Conservation (phyloP, 2,113 vertebrate genomes). For the Chrysemys picta region DNA sequence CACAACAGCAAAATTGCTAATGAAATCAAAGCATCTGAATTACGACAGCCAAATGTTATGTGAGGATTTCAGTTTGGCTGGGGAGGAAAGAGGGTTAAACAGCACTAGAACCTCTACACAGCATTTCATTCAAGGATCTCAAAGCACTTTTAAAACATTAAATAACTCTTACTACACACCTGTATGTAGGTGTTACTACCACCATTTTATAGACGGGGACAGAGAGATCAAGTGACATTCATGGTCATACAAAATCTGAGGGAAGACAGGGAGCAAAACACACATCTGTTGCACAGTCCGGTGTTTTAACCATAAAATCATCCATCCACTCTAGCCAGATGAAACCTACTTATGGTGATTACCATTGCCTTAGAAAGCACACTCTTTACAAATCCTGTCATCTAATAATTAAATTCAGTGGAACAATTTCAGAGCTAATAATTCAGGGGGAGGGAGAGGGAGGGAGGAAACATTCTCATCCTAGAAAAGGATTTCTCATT, state of each 20-base stretch:
- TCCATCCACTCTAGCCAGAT: background rate
- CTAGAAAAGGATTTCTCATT: constrained; percentile 36
- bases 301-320: background rate
- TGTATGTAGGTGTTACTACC: background rate
- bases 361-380: background rate
- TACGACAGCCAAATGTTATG: background rate
- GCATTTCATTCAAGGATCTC: background rate
- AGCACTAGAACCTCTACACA: background rate
- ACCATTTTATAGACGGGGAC: background rate
- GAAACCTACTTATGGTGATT: background rate
- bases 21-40: background rate
- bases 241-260: background rate
- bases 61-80: background rate
- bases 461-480: background rate
- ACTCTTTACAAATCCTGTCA: background rate
- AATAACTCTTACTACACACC: background rate
- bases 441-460: background rate
- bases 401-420: background rate
- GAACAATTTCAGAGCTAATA: constrained; percentile 18
- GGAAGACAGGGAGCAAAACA: background rate
- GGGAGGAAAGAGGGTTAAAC: background rate
- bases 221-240: background rate
- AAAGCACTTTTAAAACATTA: background rate
- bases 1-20: rapidly evolving
- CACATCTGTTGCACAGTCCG: background rate